Base-by-base conservation (phyloP, 2,797 vertebrate genomes). In the Hybognathus amarus region DNA sequence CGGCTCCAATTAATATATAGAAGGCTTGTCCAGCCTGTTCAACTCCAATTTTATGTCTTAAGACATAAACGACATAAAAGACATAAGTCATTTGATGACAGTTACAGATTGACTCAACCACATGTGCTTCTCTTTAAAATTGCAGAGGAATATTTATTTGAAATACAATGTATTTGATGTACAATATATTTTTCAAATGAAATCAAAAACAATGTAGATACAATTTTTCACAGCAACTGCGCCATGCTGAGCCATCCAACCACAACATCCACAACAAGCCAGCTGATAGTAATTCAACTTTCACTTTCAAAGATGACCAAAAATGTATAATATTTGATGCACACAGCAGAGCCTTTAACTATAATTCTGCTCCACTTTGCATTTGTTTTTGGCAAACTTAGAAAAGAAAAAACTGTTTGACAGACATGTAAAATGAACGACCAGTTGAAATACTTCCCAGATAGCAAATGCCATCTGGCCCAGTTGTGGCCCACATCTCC, bases 1-100 rank as follows among this genome's bases (percentile, higher is more conserved):
- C 10, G 6, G 66, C 78, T 84, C 68, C 30, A 80, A 40, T 45
- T 78, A 80, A 84, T 63, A 80, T 89, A 78, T 66, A 38, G 80
- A 79, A 80, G 68, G 27, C 24, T 27, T 61, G 5, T 59, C 56
- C 56, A 27, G 15, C 66, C 66, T 63, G 70, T 50, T 36, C 36
- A 36, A 38, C 30, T 83, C 69, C 7, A 50, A 24, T 84, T 83
- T 86, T 79, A 88, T 59, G 52, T 83, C 50, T 67, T 27, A 56
- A 71, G 81, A 77, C 68, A n/a, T n/a, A n/a, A n/a, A n/a, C n/a
- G n/a, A n/a, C n/a, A n/a, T n/a, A n/a, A n/a, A n/a, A n/a, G n/a
- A n/a, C n/a, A n/a, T n/a, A n/a, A 70, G 30, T 56, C 56, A 73
- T 67, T 74, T 75, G 56, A 83, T 80, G 66, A 78, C 24, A 56